Conservation (phyloP, 2,113 vertebrate species). For the Phainopepla nitens region DNA sequence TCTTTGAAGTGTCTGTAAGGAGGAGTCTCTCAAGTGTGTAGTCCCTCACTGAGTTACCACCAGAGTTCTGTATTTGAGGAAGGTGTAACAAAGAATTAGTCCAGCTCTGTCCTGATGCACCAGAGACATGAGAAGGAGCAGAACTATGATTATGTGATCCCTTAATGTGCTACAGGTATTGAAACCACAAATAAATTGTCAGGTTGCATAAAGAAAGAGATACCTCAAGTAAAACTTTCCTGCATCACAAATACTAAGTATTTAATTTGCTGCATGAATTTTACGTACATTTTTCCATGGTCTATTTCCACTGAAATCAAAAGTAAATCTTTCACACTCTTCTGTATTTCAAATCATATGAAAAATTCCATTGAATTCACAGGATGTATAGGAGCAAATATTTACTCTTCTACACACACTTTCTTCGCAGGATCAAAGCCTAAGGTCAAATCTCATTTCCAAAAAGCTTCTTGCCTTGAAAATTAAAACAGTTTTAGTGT, state of each 20-base stretch:
- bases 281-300: not conserved
- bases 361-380: not conserved
- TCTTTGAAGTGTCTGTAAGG: not conserved
- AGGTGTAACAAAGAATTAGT: not conserved
- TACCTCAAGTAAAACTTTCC: not conserved
- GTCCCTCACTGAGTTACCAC: not conserved
- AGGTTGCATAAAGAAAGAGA: not conserved
- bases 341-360: not conserved
- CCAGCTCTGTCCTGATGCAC: not conserved
- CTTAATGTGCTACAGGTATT: not conserved
- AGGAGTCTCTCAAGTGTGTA: not conserved
- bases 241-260: not conserved
- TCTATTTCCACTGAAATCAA: not conserved
- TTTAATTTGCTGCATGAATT: not conserved
- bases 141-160: not conserved
- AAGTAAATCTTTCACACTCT: not conserved
- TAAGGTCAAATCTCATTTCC: not conserved
- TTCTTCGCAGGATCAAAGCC: not conserved
- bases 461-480: not conserved
- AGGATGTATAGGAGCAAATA: not conserved
- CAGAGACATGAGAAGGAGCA: not conserved
- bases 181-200: not conserved
- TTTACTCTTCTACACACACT: not conserved
- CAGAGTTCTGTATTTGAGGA: not conserved
- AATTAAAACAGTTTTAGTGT: not conserved